Conservation (phyloP, 2,113 vertebrate genomes). For the Collichthys lucidus region DNA sequence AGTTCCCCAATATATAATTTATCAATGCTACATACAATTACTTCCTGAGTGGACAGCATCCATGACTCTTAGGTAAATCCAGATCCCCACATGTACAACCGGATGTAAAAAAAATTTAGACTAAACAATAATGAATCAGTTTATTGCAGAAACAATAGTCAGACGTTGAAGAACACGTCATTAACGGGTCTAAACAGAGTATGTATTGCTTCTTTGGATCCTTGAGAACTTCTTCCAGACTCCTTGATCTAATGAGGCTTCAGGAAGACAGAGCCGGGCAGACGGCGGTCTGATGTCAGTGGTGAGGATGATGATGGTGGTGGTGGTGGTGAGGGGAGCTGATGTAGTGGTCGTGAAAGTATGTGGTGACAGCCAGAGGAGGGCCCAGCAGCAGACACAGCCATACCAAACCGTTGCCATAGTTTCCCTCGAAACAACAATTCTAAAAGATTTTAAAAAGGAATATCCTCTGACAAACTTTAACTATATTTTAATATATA, state of each 20-base stretch:
- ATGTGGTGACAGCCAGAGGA: constrained; percentile 56
- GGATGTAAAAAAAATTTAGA: neutral
- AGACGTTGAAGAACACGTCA: neutral
- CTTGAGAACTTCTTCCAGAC: neutral
- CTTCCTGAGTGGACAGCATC: constrained; percentile 22
- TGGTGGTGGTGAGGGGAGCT: neutral
- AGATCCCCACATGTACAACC: neutral
- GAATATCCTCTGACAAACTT: too few species aligned
- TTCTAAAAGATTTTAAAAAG: too few species aligned
- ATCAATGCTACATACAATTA: neutral
- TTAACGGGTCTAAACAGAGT: neutral
- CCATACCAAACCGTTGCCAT: constrained; percentile 58
- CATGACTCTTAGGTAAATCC: constrained; percentile 18
- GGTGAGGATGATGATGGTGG: constrained; percentile 3
- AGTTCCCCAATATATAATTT: too few species aligned
- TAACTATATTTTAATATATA: too few species aligned
- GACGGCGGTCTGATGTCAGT: neutral
- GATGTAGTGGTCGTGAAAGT: constrained; percentile 68
- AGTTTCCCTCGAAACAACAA: constrained; percentile 68
- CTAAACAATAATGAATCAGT: neutral
- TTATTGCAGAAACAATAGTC: constrained; percentile 20
- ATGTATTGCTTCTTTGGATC: neutral
- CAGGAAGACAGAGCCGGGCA: neutral
- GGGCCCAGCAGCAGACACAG: constrained; percentile 63
- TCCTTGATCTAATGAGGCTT: constrained; percentile 4